Percentiles rank a stretch among this genome's conserved stretches.
These are phyloP conservation scores for Choloepus didactylus DNA, from an alignment of 2,797 vertebrate species.

Conservation along the genomic window DNA sequence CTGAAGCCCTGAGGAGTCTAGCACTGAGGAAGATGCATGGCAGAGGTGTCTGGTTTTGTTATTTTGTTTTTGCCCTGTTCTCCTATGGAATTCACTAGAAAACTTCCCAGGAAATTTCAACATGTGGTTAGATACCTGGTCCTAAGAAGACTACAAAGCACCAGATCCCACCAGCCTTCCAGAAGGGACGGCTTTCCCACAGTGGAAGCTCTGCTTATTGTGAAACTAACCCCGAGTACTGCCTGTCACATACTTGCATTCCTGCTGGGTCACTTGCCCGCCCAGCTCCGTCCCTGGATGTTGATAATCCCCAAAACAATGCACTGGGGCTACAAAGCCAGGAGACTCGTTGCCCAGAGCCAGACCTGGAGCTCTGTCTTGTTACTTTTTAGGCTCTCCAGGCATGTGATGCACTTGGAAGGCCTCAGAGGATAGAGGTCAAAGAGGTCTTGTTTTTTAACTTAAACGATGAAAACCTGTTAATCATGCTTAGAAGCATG, in stretches of 20 bases:
- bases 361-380: conserved; percentile 9
- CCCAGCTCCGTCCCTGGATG: not conserved
- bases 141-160: not conserved
- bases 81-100: not conserved
- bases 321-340: not conserved
- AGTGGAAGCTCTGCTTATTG: not conserved
- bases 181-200: not conserved
- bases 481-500: not conserved
- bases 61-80: not conserved
- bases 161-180: not conserved
- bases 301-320: not conserved
- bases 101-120: not conserved
- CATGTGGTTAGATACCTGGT: not conserved
- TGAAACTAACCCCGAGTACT: not conserved
- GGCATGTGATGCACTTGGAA: not conserved
- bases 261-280: not conserved
- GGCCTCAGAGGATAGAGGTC: conserved; percentile 17
- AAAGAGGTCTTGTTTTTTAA: not conserved
- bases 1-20: not conserved
- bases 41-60: not conserved
- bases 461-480: not conserved
- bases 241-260: not conserved
- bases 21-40: no score
- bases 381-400: not conserved
- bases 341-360: not conserved